Percentiles rank a stretch among this genome's conserved stretches.
Evolutionary conservation across 2,797 vertebrate species (phyloP).

Genomic region (Telmatherina bonti): DNA sequence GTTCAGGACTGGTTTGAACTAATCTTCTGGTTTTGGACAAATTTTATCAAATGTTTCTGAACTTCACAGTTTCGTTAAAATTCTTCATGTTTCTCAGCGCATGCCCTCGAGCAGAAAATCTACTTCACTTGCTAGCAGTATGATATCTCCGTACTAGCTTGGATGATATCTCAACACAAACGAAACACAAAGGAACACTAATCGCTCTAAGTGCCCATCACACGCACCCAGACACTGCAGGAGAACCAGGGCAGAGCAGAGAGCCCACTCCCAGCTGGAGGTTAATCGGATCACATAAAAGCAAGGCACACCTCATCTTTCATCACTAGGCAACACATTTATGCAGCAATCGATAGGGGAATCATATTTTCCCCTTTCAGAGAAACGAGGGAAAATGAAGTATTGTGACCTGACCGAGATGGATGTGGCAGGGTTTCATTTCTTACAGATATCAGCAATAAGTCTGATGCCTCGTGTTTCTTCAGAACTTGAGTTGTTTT

Average conservation of each 20-base stretch:
- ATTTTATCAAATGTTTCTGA: constrained; percentile 17
- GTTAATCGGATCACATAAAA: constrained; percentile 80
- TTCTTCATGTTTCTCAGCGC: constrained; percentile 34
- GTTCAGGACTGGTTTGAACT: background rate
- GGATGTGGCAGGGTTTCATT: constrained; percentile 54
- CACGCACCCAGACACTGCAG: constrained; percentile 67
- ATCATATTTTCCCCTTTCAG: constrained; percentile 80
- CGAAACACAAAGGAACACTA: constrained; percentile 69
- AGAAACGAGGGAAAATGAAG: constrained; percentile 78
- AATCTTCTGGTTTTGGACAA: background rate
- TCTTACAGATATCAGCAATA: constrained; percentile 58
- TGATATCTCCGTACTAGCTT: constrained; percentile 41
- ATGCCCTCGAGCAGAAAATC: constrained; percentile 36
- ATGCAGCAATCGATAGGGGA: constrained; percentile 78
- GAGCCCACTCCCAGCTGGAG: constrained; percentile 59
- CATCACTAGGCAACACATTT: constrained; percentile 79
- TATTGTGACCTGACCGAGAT: constrained; percentile 66
- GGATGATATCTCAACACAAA: constrained; percentile 64
- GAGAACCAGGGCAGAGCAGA: constrained; percentile 48
- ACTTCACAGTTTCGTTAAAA: constrained; percentile 2
- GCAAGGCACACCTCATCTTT: constrained; percentile 78
- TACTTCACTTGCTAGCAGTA: constrained; percentile 38
- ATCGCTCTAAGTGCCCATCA: constrained; percentile 73
- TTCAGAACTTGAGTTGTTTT: constrained; percentile 57
- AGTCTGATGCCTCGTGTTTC: constrained; percentile 44